A percentile compares a stretch with the other conserved stretches of the same genome.
Conservation (phyloP, 1,140 invertebrate species). For the Drosophila mojavensis region DNA sequence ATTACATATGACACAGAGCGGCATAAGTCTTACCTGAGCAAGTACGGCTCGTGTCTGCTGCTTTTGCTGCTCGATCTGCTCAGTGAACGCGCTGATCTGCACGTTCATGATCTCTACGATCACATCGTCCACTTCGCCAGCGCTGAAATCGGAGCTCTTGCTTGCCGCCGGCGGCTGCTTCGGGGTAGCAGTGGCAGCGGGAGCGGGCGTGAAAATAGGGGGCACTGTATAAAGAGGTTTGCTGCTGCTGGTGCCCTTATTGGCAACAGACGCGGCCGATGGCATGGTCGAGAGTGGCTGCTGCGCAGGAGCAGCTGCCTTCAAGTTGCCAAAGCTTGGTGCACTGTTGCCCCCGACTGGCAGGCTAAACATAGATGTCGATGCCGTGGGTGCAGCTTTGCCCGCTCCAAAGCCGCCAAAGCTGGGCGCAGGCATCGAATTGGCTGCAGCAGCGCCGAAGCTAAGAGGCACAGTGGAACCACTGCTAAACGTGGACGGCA, state of each 20-base stretch:
- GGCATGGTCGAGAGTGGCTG: background rate
- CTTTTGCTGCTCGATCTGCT: slow-evolving; percentile 87
- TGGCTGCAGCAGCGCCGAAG: slow-evolving; percentile 32
- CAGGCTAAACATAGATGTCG: background rate
- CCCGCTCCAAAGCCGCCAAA: slow-evolving; percentile 44
- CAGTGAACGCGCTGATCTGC: slow-evolving; percentile 87
- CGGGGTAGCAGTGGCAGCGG: background rate
- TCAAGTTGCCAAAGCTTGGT: slow-evolving; percentile 4
- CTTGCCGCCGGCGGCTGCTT: background rate
- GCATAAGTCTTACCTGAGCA: slow-evolving; percentile 80
- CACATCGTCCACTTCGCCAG: slow-evolving; percentile 56
- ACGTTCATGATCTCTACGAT: slow-evolving; percentile 79
- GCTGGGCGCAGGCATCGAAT: slow-evolving; percentile 13
- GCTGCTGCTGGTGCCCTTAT: slow-evolving; percentile 9
- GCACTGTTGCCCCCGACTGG: background rate
- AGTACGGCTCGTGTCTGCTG: slow-evolving; percentile 84
- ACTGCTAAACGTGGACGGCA: slow-evolving; percentile 3
- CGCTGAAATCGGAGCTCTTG: slow-evolving; percentile 15
- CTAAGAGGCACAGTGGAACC: slow-evolving; percentile 13
- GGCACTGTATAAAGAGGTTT: slow-evolving; percentile 77
- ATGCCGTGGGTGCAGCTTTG: background rate
- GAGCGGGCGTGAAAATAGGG: slow-evolving; percentile 59
- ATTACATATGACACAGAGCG: background rate
- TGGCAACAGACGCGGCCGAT: background rate
- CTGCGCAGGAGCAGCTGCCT: background rate